Evolutionary conservation across 2,888 invertebrate genomes (phyloP), one percentile per base, ranked within the genome.

Genomic region (Maniola hyperantus): DNA sequence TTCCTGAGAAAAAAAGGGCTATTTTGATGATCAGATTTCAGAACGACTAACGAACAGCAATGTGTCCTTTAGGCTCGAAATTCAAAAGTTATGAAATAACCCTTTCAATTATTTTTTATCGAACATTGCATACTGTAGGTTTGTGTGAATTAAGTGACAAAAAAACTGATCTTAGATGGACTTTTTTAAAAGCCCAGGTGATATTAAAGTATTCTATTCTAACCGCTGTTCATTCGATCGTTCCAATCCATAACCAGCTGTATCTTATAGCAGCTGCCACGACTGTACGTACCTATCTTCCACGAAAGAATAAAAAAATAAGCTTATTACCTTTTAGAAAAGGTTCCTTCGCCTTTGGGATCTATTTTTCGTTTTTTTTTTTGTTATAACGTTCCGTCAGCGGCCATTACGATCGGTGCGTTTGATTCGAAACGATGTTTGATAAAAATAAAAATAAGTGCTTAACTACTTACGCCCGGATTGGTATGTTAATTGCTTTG

Each of bases 311-410:
- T 83, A 82, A 85, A 87, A 85, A 74, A 72, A 26, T 77, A 72
- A 80, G 75, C 84, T 62, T 85, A 89, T 89, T 88, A 88, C 87
- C 84, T 87, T 89, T 85, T 84, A 84, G 85, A 85, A 87, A 85
- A 70, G 66, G 78, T 74, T 78, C 77, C 77, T 83, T 82, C 76
- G 79, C 84, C 82, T 83, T 83, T 77, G 81, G 79, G 74, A 76
- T 76, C 62, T 42, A 51, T 39, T 62, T 62, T 34, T 34, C 11
- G 33, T 0, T 53, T 54, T 54, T 54, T 34, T 76, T 80, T 80
- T 80, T 79, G 83, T 83, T 77, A 72, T 74, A 73, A 86, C 85
- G 89, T 75, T 71, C 73, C 76, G 78, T 78, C 83, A 77, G 78
- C 78, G 76, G 73, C 84, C 81, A 88, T 90, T 87, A 89, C 79